These are phyloP conservation scores for Cryptophagus acutangulus DNA, from an alignment of 2,888 invertebrate genomes.

Conservation along the genomic window DNA sequence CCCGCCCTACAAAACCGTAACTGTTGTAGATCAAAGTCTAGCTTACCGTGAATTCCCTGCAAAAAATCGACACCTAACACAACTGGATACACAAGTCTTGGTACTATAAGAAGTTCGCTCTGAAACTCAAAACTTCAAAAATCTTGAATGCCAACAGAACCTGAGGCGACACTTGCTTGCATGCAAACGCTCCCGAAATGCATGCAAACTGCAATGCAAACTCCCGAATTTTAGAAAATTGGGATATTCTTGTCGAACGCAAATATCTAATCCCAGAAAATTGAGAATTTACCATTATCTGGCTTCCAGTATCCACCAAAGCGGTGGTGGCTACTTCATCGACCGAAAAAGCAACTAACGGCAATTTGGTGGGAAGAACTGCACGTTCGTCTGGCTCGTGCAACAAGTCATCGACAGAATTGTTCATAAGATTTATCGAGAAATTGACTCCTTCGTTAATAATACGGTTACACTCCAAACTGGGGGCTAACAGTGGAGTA, in stretches of 20 bases:
- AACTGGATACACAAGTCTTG: slow-evolving; percentile 3
- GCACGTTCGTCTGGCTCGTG: slow-evolving; percentile 3
- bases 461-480: too few relatives aligned
- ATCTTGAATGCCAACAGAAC: slow-evolving; percentile 2
- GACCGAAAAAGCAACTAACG: slow-evolving; percentile 2
- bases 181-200: slow-evolving; percentile 10
- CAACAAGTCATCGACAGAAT: slow-evolving; percentile 5
- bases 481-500: too few relatives aligned
- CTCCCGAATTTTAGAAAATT: slow-evolving; percentile 7
- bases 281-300: slow-evolving; percentile 7
- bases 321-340: slow-evolving; percentile 5
- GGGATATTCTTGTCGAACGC: not conserved
- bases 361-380: slow-evolving; percentile 4
- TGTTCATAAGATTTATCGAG: too few relatives aligned
- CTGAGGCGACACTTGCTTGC: slow-evolving; percentile 5
- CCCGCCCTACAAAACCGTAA: not conserved
- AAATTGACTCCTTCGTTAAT: too few relatives aligned
- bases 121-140: slow-evolving; percentile 3
- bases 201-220: too few relatives aligned
- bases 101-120: slow-evolving; percentile 4
- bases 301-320: slow-evolving; percentile 9
- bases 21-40: not conserved
- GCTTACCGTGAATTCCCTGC: not conserved
- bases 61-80: slow-evolving; percentile 7
- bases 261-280: slow-evolving; percentile 3